Percentiles rank a stretch among this genome's conserved stretches.
These are phyloP conservation scores for Turdus rufiventris DNA, from an alignment of 2,113 vertebrate genomes.

Conservation along the genomic window DNA sequence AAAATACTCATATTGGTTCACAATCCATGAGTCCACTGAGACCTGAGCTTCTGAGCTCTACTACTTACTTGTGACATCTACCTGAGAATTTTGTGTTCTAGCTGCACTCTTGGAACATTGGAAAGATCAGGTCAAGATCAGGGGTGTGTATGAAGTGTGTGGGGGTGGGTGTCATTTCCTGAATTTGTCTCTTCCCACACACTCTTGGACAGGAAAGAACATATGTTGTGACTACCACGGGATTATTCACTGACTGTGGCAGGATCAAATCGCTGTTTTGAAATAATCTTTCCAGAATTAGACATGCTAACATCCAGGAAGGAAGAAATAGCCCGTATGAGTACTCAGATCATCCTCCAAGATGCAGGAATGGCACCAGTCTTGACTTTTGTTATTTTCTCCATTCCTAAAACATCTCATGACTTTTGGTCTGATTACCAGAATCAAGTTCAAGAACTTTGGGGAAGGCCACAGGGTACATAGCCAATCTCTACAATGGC, in stretches of 20 bases:
- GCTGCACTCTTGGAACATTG: not conserved
- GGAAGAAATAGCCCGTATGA: not conserved
- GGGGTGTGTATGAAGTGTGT: not conserved
- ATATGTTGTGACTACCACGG: not conserved
- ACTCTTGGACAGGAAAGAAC: not conserved
- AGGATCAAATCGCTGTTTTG: slow-evolving; percentile 15
- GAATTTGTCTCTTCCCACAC: not conserved
- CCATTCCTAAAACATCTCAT: not conserved
- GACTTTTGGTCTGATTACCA: not conserved
- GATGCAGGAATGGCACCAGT: not conserved
- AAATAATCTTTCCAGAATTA: not conserved
- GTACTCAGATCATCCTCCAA: not conserved
- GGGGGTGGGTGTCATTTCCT: fast-evolving
- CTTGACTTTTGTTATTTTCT: slow-evolving; percentile 1
- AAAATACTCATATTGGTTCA: not conserved
- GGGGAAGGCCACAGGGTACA: not conserved
- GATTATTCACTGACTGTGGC: not conserved
- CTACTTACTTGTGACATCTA: not conserved
- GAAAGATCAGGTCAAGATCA: not conserved
- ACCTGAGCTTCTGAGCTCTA: not conserved
- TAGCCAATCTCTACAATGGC: not conserved
- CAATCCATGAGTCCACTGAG: not conserved
- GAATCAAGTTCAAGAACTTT: not conserved
- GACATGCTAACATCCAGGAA: not conserved
- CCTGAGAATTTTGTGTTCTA: not conserved